Evolutionary conservation across 2,888 invertebrate species (phyloP), one percentile per base, ranked within the genome.

Genomic region (Cryptus armator): DNA sequence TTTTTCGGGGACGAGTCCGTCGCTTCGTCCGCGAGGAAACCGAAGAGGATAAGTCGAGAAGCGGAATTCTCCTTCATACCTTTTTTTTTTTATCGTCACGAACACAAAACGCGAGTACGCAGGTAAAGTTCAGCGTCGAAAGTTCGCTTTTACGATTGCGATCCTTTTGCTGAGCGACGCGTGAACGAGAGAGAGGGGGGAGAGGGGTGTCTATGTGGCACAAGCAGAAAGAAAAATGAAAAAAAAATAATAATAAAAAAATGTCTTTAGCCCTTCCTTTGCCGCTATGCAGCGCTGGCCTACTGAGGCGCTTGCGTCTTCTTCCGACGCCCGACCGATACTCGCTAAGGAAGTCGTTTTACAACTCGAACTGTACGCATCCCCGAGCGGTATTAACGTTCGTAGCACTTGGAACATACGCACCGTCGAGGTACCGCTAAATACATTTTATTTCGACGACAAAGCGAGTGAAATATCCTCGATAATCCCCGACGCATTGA

Each of bases 401-500:
- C 37, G 37, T 7, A 16, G 16, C 32, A 5, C 64, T 14, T n/a
- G 16, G 64, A 10, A 16, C 37, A 9, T 43, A 10, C 43, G 66
- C 16, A 24, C 24, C 24, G 24, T 66, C 62, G 48, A 29, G 48
- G 64, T 48, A 48, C 64, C 32, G 16, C 62, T 64, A 37, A 75
- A 48, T 66, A 66, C 43, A 44, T 43, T 86, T 85, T 87, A 89
- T 89, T 89, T 85, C 81, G 79, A 44, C 71, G 80, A 86, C 90
- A 89, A 91, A 89, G 87, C 81, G 72, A 56, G 43, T 79, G 83
- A 86, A 89, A 89, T 89, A 86, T 86, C 87, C 53, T 87, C 87
- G 89, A 91, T 90, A 91, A 91, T 91, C 89, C 90, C 75, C 79
- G 72, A 67, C 44, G 81, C 81, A 85, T 86, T 86, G 85, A 86